Conservation (phyloP, 2,797 vertebrate species). For the Balearica regulorum region DNA sequence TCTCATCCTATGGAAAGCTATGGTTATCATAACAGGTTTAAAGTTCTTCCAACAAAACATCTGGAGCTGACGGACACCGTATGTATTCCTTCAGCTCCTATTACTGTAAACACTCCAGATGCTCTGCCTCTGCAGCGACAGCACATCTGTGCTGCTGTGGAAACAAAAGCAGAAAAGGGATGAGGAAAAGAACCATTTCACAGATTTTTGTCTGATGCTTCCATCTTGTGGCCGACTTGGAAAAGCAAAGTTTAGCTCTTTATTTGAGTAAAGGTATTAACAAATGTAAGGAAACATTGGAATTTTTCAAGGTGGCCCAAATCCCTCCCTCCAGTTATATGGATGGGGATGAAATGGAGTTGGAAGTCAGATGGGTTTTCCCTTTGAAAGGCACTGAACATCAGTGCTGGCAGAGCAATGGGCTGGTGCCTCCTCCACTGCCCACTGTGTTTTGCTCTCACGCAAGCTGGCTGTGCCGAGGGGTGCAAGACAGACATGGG, state of each 20-base stretch:
- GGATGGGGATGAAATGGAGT: background rate
- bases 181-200: background rate
- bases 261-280: background rate
- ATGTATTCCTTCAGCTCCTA: background rate
- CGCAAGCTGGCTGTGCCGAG: accelerated
- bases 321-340: background rate
- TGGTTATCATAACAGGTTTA: background rate
- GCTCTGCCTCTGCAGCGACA: background rate
- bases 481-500: background rate
- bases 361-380: background rate
- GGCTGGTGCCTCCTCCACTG: background rate
- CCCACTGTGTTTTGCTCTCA: background rate
- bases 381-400: background rate
- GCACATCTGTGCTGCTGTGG: background rate
- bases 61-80: background rate
- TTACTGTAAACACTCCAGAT: background rate
- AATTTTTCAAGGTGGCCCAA: background rate
- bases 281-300: background rate
- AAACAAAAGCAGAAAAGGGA: background rate
- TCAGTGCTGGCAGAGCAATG: background rate
- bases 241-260: background rate
- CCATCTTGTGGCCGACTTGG: slow-evolving; percentile 72
- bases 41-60: background rate
- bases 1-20: background rate
- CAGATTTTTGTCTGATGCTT: slow-evolving; percentile 68